Evolutionary conservation across 2,797 vertebrate genomes (phyloP).

Genomic region (Oreonectes daqikongensis): DNA sequence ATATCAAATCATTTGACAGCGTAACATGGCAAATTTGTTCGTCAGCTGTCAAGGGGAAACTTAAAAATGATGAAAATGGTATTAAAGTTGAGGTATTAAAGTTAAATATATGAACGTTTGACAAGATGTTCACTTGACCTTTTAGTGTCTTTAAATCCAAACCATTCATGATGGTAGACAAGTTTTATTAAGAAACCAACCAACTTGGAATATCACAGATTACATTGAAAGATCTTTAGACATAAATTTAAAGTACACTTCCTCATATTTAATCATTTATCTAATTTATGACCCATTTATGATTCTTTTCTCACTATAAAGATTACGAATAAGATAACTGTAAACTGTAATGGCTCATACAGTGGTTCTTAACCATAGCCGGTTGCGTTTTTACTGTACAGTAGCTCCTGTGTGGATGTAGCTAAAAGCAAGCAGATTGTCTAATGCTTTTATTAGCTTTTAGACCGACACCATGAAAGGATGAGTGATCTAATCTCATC

Average conservation of each 20-base stretch:
- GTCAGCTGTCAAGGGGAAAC: too few species aligned
- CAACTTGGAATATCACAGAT: too few species aligned
- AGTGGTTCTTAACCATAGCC: slow-evolving; percentile 20
- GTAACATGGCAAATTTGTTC: too few species aligned
- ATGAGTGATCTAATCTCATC: slow-evolving; percentile 88
- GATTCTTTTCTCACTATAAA: slow-evolving; percentile 24
- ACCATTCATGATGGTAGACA: too few species aligned
- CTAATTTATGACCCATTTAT: not conserved
- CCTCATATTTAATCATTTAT: not conserved
- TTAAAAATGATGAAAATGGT: too few species aligned
- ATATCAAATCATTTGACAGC: too few species aligned
- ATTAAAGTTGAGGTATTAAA: too few species aligned
- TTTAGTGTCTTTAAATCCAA: too few species aligned
- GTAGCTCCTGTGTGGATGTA: slow-evolving; percentile 71
- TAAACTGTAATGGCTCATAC: slow-evolving; percentile 22
- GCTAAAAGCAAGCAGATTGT: slow-evolving; percentile 83
- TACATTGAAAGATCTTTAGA: too few species aligned
- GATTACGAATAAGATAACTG: slow-evolving; percentile 7
- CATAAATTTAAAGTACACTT: not conserved
- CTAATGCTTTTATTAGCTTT: slow-evolving; percentile 86
- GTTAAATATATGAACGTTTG: too few species aligned
- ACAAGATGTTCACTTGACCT: too few species aligned
- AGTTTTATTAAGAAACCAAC: too few species aligned
- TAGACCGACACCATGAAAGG: slow-evolving; percentile 84
- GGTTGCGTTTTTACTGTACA: slow-evolving; percentile 50